Conservation (phyloP, 2,797 vertebrate genomes). For the Falco biarmicus region DNA sequence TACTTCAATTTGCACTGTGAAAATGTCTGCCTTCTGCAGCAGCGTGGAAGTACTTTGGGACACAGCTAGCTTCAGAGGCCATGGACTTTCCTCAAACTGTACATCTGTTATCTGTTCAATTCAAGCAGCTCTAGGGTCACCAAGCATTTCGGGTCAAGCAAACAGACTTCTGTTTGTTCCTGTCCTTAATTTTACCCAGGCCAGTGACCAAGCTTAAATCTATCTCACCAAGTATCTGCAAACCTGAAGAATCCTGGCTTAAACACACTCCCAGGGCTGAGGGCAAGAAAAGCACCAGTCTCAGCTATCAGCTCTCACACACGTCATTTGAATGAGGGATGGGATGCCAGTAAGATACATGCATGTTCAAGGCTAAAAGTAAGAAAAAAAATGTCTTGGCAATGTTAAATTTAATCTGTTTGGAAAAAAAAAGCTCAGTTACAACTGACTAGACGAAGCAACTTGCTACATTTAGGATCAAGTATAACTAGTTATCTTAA, state of each 20-base stretch:
- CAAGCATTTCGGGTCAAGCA: not conserved
- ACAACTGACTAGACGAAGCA: not conserved
- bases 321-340: accelerated
- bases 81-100: not conserved
- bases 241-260: not conserved
- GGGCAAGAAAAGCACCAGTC: not conserved
- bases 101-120: not conserved
- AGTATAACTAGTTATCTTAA: not conserved
- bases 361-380: not conserved
- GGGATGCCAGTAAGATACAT: not conserved
- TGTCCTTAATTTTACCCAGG: not conserved
- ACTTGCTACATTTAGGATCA: not conserved
- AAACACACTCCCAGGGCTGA: not conserved
- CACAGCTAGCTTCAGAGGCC: not conserved
- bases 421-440: not conserved
- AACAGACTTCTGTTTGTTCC: not conserved
- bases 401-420: not conserved
- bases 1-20: not conserved
- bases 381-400: not conserved
- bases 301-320: not conserved
- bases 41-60: not conserved
- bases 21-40: not conserved
- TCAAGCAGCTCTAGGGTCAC: not conserved
- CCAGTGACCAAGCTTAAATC: not conserved
- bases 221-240: not conserved